A percentile compares a stretch with the other conserved stretches of the same genome.
Conservation (phyloP, 2,888 invertebrate genomes). For the Apomyelois bistriatella region DNA sequence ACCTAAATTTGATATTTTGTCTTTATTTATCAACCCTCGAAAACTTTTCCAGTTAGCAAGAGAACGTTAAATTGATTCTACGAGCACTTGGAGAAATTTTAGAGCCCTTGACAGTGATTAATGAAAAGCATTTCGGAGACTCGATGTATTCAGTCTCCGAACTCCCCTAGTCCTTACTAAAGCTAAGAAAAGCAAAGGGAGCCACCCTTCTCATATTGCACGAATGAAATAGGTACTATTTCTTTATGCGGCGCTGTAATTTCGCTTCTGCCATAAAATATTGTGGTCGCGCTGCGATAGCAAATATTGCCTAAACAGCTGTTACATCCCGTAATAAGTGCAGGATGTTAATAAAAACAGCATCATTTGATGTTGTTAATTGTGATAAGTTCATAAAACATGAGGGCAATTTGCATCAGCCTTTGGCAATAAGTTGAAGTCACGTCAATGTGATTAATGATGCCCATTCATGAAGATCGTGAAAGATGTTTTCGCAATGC, state of each 20-base stretch:
- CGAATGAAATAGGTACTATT: slow-evolving; percentile 35
- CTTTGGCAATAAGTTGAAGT: slow-evolving; percentile 56
- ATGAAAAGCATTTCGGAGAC: slow-evolving; percentile 70
- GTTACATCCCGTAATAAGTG: slow-evolving; percentile 38
- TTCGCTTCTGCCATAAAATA: slow-evolving; percentile 57
- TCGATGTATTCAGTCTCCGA: slow-evolving; percentile 45
- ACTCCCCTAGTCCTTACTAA: slow-evolving; percentile 39
- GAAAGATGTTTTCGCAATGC: slow-evolving; percentile 43
- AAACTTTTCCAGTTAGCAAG: slow-evolving; percentile 63
- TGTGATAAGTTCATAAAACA: slow-evolving; percentile 60
- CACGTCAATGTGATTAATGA: slow-evolving; percentile 60
- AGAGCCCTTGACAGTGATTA: slow-evolving; percentile 76
- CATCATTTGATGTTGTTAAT: slow-evolving; percentile 59
- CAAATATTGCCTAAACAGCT: slow-evolving; percentile 53
- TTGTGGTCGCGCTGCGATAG: slow-evolving; percentile 40
- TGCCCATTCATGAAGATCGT: slow-evolving; percentile 45
- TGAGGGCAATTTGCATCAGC: slow-evolving; percentile 49
- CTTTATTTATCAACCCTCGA: slow-evolving; percentile 64
- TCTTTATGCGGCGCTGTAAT: slow-evolving; percentile 49
- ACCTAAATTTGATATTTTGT: slow-evolving; percentile 63
- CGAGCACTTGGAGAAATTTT: slow-evolving; percentile 70
- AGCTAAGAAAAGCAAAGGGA: slow-evolving; percentile 60
- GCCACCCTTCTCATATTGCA: slow-evolving; percentile 38
- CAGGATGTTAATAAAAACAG: slow-evolving; percentile 37
- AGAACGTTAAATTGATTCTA: slow-evolving; percentile 72